A percentile compares a stretch with the other conserved stretches of the same genome.
These are phyloP conservation scores for Gortyna flavago DNA, from an alignment of 2,888 invertebrate genomes.

Conservation along the genomic window DNA sequence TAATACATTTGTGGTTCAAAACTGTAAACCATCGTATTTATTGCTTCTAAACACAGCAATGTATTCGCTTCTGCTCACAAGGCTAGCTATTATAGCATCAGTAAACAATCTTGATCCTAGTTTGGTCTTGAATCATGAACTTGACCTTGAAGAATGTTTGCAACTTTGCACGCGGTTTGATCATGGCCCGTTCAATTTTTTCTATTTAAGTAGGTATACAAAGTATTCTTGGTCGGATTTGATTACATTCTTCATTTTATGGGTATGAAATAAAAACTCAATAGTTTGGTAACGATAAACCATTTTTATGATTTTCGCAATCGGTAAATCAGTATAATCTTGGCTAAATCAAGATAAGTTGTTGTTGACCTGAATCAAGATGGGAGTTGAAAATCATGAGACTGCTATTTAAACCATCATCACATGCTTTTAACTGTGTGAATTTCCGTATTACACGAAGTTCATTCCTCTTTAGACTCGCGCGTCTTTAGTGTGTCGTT, in stretches of 20 bases:
- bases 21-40: slow-evolving; percentile 24
- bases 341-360: neutral
- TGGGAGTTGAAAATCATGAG: too few relatives aligned
- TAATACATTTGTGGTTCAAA: slow-evolving; percentile 20
- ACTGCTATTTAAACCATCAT: neutral
- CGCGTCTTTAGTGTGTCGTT: neutral
- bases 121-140: slow-evolving; percentile 60
- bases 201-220: neutral
- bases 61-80: slow-evolving; percentile 41
- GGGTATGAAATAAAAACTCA: neutral
- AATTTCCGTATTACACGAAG: neutral
- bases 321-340: neutral
- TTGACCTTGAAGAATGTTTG: slow-evolving; percentile 56
- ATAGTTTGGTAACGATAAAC: neutral
- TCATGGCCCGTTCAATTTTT: slow-evolving; percentile 42
- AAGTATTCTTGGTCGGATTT: neutral
- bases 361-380: neutral
- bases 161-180: slow-evolving; percentile 30
- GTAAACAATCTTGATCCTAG: slow-evolving; percentile 52
- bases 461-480: neutral
- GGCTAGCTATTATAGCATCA: slow-evolving; percentile 22
- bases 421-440: neutral
- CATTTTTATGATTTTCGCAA: neutral
- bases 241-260: slow-evolving; percentile 8
- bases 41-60: slow-evolving; percentile 38